phyloP scores from a whole-genome alignment of 2,888 invertebrate species.

The Thera britannica region DNA sequence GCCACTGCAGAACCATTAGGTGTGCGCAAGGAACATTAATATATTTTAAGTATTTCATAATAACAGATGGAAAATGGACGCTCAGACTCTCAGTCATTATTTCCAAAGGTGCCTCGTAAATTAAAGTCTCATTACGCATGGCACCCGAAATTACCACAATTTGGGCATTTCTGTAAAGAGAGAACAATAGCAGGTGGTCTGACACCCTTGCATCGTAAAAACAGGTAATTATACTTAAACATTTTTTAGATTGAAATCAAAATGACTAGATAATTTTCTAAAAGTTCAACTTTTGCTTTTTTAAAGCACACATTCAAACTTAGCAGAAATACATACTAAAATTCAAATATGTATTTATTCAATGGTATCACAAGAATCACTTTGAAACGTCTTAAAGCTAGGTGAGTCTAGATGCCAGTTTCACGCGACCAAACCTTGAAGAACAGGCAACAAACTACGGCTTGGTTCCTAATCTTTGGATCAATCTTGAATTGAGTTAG shows the following conservation, averaged over 20 bases:
- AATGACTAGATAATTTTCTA: constrained; percentile 23
- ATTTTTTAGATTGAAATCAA: constrained; percentile 31
- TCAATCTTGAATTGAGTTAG: too few species aligned
- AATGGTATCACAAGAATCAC: too few species aligned
- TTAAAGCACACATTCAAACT: not conserved
- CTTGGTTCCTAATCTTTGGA: not conserved
- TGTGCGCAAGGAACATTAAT: not conserved
- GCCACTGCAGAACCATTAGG: too few species aligned
- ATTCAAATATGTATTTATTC: too few species aligned
- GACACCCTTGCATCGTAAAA: constrained; percentile 42
- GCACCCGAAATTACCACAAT: constrained; percentile 49
- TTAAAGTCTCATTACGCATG: constrained; percentile 56
- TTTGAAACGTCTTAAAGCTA: too few species aligned
- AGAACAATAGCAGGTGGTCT: constrained; percentile 51
- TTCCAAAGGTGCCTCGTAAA: constrained; percentile 49
- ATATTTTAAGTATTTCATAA: not conserved
- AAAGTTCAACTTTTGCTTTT: not conserved
- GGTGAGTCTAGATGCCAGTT: too few species aligned
- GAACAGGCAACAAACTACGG: too few species aligned
- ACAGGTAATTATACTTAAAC: constrained; percentile 33
- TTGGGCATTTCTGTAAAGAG: constrained; percentile 44
- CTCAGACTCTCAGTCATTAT: constrained; percentile 36
- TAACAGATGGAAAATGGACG: not conserved
- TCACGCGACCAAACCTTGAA: too few species aligned
- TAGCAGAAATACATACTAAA: too few species aligned